phyloP scores from a whole-genome alignment of 2,888 invertebrate species.

The Erebia aethiops region DNA sequence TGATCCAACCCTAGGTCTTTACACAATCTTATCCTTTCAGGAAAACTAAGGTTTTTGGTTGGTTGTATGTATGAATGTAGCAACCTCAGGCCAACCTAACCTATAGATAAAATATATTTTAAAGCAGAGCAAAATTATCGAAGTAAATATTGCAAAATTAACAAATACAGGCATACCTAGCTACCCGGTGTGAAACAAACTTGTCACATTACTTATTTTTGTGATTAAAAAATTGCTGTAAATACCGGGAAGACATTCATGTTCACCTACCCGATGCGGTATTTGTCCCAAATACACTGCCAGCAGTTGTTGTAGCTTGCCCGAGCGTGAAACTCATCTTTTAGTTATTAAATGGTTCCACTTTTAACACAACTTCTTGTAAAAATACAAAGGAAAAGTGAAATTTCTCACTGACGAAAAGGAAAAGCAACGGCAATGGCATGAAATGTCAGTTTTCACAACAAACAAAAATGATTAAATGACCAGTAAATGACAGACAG shows the following conservation, averaged over 20 bases:
- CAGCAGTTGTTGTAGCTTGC: conserved; percentile 60
- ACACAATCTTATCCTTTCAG: no score
- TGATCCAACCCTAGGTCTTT: no score
- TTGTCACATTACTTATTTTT: background rate
- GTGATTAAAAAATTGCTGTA: background rate
- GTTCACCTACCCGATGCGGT: conserved; percentile 60
- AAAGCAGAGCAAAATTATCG: no score
- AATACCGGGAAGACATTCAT: background rate
- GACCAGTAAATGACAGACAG: no score
- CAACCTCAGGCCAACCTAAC: background rate
- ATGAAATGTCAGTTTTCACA: no score
- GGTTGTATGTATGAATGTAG: no score
- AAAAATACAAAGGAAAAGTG: background rate
- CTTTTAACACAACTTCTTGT: background rate
- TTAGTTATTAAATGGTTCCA: background rate
- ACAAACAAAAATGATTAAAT: no score
- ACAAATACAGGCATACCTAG: background rate
- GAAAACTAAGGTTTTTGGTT: no score
- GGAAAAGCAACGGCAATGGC: no score
- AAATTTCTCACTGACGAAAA: background rate
- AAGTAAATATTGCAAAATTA: background rate
- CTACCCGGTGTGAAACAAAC: background rate
- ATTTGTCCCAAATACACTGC: conserved; percentile 63
- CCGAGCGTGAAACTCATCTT: conserved; percentile 68
- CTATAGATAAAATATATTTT: background rate